Evolutionary conservation across 2,113 vertebrate genomes (phyloP).

Genomic region (Ailuropoda melanoleuca): DNA sequence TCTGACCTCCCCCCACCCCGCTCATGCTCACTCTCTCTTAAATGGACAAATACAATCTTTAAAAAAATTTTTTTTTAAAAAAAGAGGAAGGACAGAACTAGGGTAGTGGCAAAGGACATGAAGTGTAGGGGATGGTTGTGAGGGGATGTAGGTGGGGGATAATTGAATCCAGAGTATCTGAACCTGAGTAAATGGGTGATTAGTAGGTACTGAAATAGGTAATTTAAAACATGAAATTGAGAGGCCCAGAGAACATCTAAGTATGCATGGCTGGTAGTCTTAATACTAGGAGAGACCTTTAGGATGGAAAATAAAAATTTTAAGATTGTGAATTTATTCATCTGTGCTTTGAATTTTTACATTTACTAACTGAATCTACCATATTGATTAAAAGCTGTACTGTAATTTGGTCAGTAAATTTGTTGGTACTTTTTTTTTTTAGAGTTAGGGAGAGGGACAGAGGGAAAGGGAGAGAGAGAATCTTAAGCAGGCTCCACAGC

Average conservation of each 20-base stretch:
- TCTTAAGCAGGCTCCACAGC: background rate
- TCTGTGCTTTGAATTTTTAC: constrained; percentile 44
- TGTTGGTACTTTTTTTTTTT: background rate
- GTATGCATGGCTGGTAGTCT: background rate
- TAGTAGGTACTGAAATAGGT: background rate
- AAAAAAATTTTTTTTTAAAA: background rate
- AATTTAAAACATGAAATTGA: constrained; percentile 19
- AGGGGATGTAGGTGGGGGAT: background rate
- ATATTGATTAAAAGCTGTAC: background rate
- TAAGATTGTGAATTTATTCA: constrained; percentile 3
- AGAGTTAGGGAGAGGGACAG: background rate
- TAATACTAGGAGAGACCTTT: background rate
- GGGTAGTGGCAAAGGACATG: background rate
- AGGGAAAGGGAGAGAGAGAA: background rate
- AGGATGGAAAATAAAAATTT: background rate
- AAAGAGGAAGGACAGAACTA: background rate
- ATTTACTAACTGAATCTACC: background rate
- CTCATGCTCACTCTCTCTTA: background rate
- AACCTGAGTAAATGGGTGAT: background rate
- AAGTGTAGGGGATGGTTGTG: background rate
- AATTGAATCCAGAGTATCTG: background rate
- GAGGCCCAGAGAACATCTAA: background rate
- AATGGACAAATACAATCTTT: background rate
- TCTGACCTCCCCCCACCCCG: background rate
- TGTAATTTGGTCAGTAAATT: background rate